These are phyloP conservation scores for Aythya baeri DNA, from an alignment of 2,113 vertebrate species.

Conservation along the genomic window DNA sequence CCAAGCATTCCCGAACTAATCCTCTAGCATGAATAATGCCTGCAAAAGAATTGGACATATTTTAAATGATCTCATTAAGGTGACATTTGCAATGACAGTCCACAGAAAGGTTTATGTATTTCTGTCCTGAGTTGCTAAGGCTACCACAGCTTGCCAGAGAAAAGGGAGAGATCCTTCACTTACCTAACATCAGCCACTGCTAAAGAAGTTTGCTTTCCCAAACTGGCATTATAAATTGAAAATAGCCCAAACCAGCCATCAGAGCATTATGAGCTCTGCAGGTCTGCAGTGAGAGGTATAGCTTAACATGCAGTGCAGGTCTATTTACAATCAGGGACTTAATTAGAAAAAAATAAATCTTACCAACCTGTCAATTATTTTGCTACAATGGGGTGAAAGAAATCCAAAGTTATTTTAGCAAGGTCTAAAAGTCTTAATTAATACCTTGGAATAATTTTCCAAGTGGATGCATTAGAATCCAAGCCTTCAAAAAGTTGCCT, in stretches of 20 bases:
- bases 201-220: neutral
- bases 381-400: neutral
- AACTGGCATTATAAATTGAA: neutral
- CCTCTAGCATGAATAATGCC: slow-evolving; percentile 97
- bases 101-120: neutral
- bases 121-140: neutral
- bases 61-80: neutral
- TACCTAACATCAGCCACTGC: neutral
- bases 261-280: neutral
- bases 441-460: neutral
- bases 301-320: neutral
- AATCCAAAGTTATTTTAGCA: neutral
- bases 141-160: neutral
- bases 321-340: neutral
- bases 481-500: neutral
- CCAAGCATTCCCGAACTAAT: slow-evolving; percentile 95
- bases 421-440: neutral
- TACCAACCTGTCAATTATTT: neutral
- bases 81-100: neutral
- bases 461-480: neutral
- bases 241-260: neutral
- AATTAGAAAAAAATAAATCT: neutral
- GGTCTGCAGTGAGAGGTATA: neutral
- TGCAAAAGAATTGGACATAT: slow-evolving; percentile 46
- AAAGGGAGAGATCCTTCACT: neutral